Percentiles rank a stretch among this genome's conserved stretches.
These are phyloP conservation scores for Musca vetustissima DNA, from an alignment of 1,140 invertebrate species.

Conservation along the genomic window DNA sequence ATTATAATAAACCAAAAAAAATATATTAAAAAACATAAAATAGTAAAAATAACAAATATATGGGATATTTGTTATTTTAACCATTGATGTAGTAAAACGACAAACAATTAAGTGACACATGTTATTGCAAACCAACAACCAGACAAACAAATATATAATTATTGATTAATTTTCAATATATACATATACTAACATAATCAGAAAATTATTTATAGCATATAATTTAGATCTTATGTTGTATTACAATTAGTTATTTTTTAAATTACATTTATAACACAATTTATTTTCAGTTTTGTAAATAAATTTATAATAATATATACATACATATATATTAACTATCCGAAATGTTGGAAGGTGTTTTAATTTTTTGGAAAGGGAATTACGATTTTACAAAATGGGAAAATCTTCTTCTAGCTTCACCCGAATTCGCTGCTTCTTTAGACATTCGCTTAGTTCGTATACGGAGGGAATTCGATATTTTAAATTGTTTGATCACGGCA, in stretches of 20 bases:
- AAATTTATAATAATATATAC: slow-evolving; percentile 4
- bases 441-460: too few relatives aligned
- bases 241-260: slow-evolving; percentile 1
- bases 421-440: too few relatives aligned
- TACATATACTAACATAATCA: background rate
- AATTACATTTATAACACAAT: too few relatives aligned
- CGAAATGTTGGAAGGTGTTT: background rate
- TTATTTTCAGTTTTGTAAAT: slow-evolving; percentile 5
- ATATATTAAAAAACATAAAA: background rate
- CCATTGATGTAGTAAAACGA: slow-evolving; percentile 13
- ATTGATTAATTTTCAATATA: background rate
- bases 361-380: too few relatives aligned
- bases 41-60: background rate
- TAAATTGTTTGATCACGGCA: too few relatives aligned
- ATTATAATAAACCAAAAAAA: background rate
- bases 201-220: background rate
- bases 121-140: background rate
- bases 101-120: too few relatives aligned
- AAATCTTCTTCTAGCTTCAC: too few relatives aligned
- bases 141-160: background rate
- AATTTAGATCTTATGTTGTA: background rate
- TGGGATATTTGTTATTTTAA: slow-evolving; percentile 10
- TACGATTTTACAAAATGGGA: too few relatives aligned
- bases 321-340: slow-evolving; percentile 16
- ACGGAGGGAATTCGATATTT: too few relatives aligned